Conservation (phyloP, 1,140 invertebrate genomes). For the Himalopsyche phryganea region DNA sequence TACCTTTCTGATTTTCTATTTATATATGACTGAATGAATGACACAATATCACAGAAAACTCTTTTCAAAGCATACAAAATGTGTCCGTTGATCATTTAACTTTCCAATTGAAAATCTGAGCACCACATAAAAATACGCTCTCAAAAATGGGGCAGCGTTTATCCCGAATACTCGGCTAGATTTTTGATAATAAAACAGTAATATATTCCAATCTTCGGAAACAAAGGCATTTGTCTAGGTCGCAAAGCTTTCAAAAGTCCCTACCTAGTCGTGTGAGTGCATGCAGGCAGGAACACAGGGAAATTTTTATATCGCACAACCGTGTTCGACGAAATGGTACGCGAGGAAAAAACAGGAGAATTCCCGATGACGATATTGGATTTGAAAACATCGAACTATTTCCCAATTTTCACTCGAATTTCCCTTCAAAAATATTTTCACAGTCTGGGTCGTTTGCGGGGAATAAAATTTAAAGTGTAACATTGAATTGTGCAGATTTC, state of each 20-base stretch:
- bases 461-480: too few relatives aligned
- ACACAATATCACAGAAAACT: too few relatives aligned
- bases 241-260: constrained; percentile 8
- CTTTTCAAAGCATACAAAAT: too few relatives aligned
- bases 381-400: constrained; percentile 30
- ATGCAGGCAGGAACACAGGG: background rate
- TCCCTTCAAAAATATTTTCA: background rate
- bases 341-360: constrained; percentile 13
- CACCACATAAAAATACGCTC: too few relatives aligned
- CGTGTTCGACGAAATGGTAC: background rate
- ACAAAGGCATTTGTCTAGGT: constrained; percentile 14
- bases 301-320: constrained; percentile 12
- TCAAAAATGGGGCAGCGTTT: too few relatives aligned
- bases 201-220: constrained; percentile 23
- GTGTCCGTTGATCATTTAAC: too few relatives aligned
- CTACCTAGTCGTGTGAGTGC: background rate
- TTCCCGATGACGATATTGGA: constrained; percentile 26
- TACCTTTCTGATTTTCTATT: too few relatives aligned
- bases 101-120: too few relatives aligned
- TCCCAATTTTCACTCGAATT: constrained; percentile 28
- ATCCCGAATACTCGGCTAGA: too few relatives aligned
- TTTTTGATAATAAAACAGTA: constrained; percentile 16
- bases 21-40: too few relatives aligned
- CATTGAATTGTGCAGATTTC: too few relatives aligned
- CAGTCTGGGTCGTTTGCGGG: too few relatives aligned